These are phyloP conservation scores for Sebastes kiyomatsui DNA, from an alignment of 2,797 vertebrate species.

Conservation along the genomic window DNA sequence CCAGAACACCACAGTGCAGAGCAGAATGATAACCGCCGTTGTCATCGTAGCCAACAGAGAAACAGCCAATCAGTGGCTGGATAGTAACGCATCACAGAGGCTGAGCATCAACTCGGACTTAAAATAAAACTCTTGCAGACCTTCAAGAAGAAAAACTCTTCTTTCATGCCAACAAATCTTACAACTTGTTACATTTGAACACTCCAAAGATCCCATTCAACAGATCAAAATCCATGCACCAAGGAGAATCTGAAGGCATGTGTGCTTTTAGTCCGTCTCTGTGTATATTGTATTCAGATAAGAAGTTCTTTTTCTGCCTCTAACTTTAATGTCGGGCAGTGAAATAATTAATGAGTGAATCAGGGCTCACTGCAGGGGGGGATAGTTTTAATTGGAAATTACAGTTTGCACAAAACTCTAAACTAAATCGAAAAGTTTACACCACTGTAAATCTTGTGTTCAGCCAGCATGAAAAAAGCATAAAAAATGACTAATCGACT, in stretches of 20 bases:
- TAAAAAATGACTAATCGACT: no score
- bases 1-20: slow-evolving; percentile 12
- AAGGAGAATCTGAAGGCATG: neutral
- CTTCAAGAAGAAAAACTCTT: neutral
- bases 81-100: neutral
- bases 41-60: slow-evolving; percentile 10
- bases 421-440: neutral
- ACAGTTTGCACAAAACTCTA: neutral
- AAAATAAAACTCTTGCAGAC: neutral
- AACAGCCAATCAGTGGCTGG: neutral
- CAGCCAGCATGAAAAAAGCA: no score
- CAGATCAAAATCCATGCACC: neutral
- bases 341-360: neutral
- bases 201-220: neutral
- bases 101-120: neutral
- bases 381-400: neutral
- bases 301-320: neutral
- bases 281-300: neutral
- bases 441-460: no score
- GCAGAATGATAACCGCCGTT: slow-evolving; percentile 16
- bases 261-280: neutral
- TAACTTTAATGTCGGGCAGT: neutral
- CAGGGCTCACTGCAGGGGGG: neutral
- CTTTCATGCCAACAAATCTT: neutral
- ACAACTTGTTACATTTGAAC: neutral